Evolutionary conservation across 2,113 vertebrate species (phyloP).

Genomic region (Sceloporus tristichus): DNA sequence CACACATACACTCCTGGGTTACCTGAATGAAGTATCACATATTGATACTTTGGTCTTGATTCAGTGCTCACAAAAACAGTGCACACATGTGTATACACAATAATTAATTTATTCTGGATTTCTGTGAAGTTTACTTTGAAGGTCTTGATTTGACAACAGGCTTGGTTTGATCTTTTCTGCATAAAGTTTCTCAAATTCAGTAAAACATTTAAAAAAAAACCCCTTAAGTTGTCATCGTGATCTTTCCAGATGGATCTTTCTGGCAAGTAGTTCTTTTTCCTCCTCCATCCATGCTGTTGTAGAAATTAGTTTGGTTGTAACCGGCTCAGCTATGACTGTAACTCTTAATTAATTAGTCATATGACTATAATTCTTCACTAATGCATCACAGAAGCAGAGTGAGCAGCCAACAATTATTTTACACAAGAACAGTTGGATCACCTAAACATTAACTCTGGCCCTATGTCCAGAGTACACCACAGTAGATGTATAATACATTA

Average conservation of each 20-base stretch:
- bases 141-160: background rate
- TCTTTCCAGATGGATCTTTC: background rate
- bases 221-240: background rate
- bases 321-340: constrained; percentile 4
- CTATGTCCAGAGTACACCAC: too few relatives aligned
- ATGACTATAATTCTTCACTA: too few relatives aligned
- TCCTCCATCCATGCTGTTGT: background rate
- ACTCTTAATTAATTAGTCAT: too few relatives aligned
- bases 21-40: background rate
- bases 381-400: too few relatives aligned
- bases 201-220: background rate
- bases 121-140: background rate
- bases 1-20: background rate
- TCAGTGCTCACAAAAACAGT: background rate
- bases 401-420: too few relatives aligned
- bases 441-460: too few relatives aligned
- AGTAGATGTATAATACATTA: too few relatives aligned
- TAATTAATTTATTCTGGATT: background rate
- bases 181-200: background rate
- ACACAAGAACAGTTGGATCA: too few relatives aligned
- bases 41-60: background rate
- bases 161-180: background rate
- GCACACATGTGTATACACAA: background rate
- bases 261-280: background rate
- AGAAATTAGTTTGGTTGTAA: background rate